These are phyloP conservation scores for Temnothorax rugatulus DNA, from an alignment of 2,888 invertebrate genomes.

Conservation along the genomic window DNA sequence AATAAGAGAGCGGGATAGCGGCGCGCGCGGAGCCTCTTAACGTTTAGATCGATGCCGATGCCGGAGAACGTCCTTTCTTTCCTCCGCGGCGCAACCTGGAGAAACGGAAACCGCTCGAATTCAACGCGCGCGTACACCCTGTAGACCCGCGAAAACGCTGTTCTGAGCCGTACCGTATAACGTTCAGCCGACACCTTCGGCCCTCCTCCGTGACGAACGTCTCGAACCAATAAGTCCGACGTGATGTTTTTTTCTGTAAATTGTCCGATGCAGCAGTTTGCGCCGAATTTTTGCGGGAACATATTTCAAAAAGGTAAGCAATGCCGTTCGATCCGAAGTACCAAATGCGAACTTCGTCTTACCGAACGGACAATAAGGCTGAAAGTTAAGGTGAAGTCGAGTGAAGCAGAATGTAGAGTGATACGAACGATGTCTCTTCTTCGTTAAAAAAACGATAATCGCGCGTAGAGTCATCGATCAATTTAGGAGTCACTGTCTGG, in stretches of 20 bases:
- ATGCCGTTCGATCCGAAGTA: background rate
- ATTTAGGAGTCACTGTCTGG: background rate
- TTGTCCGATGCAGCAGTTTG: constrained; percentile 12
- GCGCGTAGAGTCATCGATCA: constrained; percentile 15
- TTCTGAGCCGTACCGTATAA: background rate
- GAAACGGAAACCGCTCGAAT: background rate
- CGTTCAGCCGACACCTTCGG: background rate
- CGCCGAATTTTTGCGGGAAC: background rate
- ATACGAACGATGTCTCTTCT: constrained; percentile 13
- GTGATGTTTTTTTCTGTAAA: constrained; percentile 3
- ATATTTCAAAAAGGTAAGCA: background rate
- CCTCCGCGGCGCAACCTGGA: background rate
- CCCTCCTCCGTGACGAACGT: background rate
- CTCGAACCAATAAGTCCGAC: constrained; percentile 1
- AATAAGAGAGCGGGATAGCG: constrained; percentile 32
- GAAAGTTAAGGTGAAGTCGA: background rate
- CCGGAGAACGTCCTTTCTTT: background rate
- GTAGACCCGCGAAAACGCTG: background rate
- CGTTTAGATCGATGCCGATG: constrained; percentile 25
- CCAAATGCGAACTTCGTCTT: background rate
- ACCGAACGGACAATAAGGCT: background rate
- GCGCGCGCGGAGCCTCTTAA: background rate
- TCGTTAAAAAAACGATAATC: constrained; percentile 6
- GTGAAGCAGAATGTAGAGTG: background rate
- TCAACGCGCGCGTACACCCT: background rate